Evolutionary conservation across 2,888 invertebrate genomes (phyloP), one percentile per base, ranked within the genome.

Genomic region (Fragum fragum): DNA sequence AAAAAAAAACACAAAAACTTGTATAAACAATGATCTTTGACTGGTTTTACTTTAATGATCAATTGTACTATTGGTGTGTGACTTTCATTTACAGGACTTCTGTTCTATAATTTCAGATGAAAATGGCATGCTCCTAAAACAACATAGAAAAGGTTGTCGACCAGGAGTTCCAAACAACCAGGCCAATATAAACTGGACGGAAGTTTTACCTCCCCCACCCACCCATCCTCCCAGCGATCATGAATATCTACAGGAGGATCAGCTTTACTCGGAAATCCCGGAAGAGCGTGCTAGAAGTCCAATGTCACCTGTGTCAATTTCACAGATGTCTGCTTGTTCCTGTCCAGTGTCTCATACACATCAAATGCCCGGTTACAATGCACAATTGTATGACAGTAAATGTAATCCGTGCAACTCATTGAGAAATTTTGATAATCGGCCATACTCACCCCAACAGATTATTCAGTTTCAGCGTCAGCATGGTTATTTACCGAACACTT

Each of bases 121-220:
- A 76, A 90, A 90, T 84, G 92, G 92, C 28, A 87, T 92, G 83
- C 86, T 91, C 26, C 78, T 92, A 9, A 89, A 91, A 80, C 85
- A 90, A 78, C 83, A 83, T 16, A 79, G 86, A 74, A 86, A 87
- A 74, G 80, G 77, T 2, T 87, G 87, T 74, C 85, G 88, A 47
- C 86, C 88, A 21, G 75, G 87, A 9, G 73, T 83, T 29, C 88
- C 89, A 28, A 92, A 92, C 81, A 81, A 81, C 55, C 93, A 93
- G 76, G 91, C 92, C 29, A 90, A 93, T 73, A 89, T 92, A 9
- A 93, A 92, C 87, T 92, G 93, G 87, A 92, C 91, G 29, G 94
- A 94, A 86, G 90, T 94, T 73, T 89, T 94, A 11, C 95, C 95
- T 32, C 95, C 95, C 14, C 95, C 95, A 11, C 95, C 95, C 1